These are phyloP conservation scores for Crossocerus cetratus DNA, from an alignment of 2,888 invertebrate species.

Conservation along the genomic window DNA sequence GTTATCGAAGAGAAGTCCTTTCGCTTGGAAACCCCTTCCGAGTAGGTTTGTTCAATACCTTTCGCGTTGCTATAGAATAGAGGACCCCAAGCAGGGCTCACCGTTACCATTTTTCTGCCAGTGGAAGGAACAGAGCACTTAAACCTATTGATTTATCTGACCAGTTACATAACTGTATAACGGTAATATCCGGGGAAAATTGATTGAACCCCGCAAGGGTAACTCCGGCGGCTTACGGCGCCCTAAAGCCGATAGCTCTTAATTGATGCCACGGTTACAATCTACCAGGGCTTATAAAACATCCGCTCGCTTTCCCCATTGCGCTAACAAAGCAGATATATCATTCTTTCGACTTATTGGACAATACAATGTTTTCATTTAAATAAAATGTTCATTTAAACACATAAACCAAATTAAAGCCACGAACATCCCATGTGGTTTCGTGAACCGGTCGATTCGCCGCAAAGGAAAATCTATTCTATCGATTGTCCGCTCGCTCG, in stretches of 20 bases:
- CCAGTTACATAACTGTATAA: no score
- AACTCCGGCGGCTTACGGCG: background rate
- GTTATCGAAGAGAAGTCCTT: background rate
- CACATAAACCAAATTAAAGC: background rate
- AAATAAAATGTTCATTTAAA: background rate
- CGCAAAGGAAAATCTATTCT: background rate
- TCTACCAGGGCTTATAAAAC: slow-evolving; percentile 2
- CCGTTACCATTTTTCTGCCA: no score
- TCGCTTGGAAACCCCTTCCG: background rate
- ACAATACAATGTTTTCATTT: background rate
- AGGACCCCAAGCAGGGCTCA: no score
- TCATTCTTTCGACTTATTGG: background rate
- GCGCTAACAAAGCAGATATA: background rate
- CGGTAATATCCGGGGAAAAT: no score
- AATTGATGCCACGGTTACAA: slow-evolving; percentile 52
- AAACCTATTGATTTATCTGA: slow-evolving; percentile 29
- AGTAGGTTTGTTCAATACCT: slow-evolving; percentile 54
- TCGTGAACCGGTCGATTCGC: background rate
- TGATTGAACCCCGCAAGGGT: no score
- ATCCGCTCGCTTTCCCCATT: background rate
- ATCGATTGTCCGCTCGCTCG: background rate
- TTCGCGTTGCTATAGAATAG: slow-evolving; percentile 45
- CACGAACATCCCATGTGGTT: background rate
- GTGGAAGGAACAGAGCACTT: no score
- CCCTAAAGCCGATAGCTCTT: slow-evolving; percentile 50